Conservation (phyloP, 1,140 invertebrate genomes). For the Tribolium castaneum region DNA sequence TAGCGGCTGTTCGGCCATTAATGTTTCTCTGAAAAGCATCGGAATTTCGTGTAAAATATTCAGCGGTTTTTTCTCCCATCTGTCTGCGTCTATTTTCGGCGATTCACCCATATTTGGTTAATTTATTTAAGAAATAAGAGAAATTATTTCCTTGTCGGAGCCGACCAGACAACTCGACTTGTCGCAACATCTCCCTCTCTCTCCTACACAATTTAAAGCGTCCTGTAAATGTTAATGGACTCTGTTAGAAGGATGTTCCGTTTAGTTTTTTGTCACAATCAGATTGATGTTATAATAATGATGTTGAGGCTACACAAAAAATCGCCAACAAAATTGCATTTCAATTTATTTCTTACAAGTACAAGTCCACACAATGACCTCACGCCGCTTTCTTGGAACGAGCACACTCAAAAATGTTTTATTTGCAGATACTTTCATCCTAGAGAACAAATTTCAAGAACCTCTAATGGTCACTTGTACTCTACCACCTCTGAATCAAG, state of each 20-base stretch:
- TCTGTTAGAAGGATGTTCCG: slow-evolving; percentile 12
- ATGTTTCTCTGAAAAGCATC: neutral
- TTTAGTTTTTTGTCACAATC: slow-evolving; percentile 31
- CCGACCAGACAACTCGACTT: neutral
- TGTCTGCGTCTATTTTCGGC: slow-evolving; percentile 16
- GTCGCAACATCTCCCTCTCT: neutral
- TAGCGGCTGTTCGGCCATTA: neutral
- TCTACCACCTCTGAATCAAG: slow-evolving; percentile 50
- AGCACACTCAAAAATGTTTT: neutral
- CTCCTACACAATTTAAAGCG: neutral
- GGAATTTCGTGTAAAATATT: slow-evolving; percentile 20
- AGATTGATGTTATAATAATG: slow-evolving; percentile 35
- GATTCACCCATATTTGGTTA: slow-evolving; percentile 17
- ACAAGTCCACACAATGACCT: neutral
- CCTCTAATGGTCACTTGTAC: slow-evolving; percentile 59
- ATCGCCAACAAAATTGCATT: slow-evolving; percentile 9
- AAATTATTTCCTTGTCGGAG: neutral
- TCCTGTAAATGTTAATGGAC: slow-evolving; percentile 22
- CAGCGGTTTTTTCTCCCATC: neutral
- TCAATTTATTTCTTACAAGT: slow-evolving; percentile 26
- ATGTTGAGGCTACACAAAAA: slow-evolving; percentile 13
- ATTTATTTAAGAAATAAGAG: neutral
- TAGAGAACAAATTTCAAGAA: slow-evolving; percentile 60
- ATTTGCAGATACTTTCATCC: slow-evolving; percentile 56
- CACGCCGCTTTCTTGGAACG: slow-evolving; percentile 7